Evolutionary conservation across 2,113 vertebrate genomes (phyloP).

Genomic region (Mustelus asterias): DNA sequence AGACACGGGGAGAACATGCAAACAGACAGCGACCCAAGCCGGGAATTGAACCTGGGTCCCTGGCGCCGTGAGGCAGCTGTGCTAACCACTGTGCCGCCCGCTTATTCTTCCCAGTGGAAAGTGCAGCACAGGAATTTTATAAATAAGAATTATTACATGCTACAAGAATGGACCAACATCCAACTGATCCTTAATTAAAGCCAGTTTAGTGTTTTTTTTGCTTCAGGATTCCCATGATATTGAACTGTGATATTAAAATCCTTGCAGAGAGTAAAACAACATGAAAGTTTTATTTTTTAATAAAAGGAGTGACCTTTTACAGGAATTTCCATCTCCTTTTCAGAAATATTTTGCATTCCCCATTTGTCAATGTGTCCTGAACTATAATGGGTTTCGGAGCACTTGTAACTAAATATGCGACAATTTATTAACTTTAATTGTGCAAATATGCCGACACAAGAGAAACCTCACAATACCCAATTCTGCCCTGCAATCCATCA

Average conservation of each 20-base stretch:
- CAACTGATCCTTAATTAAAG: slow-evolving; percentile 7
- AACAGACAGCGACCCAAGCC: too few relatives aligned
- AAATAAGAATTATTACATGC: neutral
- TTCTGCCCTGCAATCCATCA: too few relatives aligned
- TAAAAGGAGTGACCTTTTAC: neutral
- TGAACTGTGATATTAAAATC: neutral
- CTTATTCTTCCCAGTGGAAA: neutral
- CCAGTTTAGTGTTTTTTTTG: neutral
- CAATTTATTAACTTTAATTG: neutral
- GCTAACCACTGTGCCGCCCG: too few relatives aligned
- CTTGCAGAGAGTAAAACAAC: neutral
- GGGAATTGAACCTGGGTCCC: too few relatives aligned
- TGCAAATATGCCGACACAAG: neutral
- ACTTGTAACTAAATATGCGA: neutral
- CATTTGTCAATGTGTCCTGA: neutral
- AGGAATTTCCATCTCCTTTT: neutral
- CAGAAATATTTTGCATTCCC: neutral
- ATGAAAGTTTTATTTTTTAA: neutral
- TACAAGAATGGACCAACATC: neutral
- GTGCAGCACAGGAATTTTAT: neutral
- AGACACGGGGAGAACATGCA: too few relatives aligned
- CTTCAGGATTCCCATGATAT: too few relatives aligned
- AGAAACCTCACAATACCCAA: neutral
- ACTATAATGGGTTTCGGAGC: neutral
- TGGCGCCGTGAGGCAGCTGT: too few relatives aligned